Percentiles rank a stretch among this genome's conserved stretches.
Conservation (phyloP, 2,797 vertebrate species). For the Psittacula derbiana region DNA sequence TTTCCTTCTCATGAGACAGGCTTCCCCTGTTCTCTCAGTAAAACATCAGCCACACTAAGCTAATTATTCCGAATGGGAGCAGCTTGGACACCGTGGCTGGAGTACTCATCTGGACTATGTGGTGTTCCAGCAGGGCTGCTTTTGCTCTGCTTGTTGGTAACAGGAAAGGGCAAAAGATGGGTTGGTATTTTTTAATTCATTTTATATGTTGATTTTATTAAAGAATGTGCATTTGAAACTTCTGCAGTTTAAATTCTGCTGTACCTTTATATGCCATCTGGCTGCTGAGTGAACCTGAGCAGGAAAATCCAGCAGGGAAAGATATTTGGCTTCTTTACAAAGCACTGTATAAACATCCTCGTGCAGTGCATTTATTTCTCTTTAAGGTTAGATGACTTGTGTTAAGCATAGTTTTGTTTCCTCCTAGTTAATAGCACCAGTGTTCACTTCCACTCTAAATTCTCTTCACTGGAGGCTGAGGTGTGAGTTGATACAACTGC, state of each 20-base stretch:
- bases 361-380: constrained; percentile 13
- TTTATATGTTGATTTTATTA: constrained; percentile 50
- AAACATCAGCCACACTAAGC: neutral
- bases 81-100: neutral
- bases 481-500: neutral
- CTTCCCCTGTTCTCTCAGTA: neutral
- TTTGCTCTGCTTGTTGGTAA: neutral
- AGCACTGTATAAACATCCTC: constrained; percentile 15
- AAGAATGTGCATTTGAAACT: constrained; percentile 33
- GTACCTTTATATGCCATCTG: constrained; percentile 62
- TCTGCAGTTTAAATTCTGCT: constrained; percentile 32
- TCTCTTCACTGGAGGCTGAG: neutral
- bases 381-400: neutral
- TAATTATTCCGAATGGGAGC: neutral
- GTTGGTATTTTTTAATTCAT: neutral
- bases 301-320: constrained; percentile 64
- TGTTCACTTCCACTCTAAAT: neutral
- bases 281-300: constrained; percentile 73
- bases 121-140: neutral
- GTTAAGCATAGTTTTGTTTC: constrained; percentile 1
- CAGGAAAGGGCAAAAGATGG: neutral
- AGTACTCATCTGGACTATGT: neutral
- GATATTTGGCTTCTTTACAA: constrained; percentile 54
- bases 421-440: neutral
- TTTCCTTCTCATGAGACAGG: neutral